Conservation (phyloP, 2,888 invertebrate genomes). For the Polymixis flavicincta region DNA sequence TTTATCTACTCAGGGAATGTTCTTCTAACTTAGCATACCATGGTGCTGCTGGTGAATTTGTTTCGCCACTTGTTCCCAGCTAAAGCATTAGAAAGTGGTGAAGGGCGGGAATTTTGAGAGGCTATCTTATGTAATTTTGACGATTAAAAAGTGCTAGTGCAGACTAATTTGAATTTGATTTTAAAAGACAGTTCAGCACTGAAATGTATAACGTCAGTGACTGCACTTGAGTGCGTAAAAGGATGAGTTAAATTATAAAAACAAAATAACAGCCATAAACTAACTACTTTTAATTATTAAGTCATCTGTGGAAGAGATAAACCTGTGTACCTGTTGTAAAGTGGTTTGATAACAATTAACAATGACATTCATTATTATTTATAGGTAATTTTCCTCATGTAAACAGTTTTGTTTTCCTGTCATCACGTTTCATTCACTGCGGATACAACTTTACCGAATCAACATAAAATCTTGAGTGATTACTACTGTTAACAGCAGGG, state of each 20-base stretch:
- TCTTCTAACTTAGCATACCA: neutral
- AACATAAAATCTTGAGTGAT: slow-evolving; percentile 10
- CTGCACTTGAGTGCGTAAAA: neutral
- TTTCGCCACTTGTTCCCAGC: neutral
- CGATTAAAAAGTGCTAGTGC: neutral
- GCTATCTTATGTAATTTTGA: neutral
- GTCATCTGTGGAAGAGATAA: neutral
- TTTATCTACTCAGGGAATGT: neutral
- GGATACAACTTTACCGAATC: slow-evolving; percentile 2
- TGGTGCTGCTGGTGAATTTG: neutral
- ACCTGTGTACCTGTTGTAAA: neutral
- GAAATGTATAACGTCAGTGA: neutral
- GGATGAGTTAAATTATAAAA: neutral
- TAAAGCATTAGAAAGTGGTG: neutral
- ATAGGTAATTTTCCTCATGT: slow-evolving; percentile 16
- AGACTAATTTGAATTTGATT: neutral
- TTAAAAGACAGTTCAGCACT: neutral
- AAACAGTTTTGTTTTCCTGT: neutral
- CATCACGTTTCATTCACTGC: neutral
- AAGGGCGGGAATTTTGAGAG: neutral
- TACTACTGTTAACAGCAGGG: slow-evolving; percentile 9
- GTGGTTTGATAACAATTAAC: neutral
- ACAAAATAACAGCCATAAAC: neutral
- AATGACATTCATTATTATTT: neutral
- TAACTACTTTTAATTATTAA: neutral